Evolutionary conservation across 2,797 vertebrate species (phyloP).

Genomic region (Rhinoraja longicauda): DNA sequence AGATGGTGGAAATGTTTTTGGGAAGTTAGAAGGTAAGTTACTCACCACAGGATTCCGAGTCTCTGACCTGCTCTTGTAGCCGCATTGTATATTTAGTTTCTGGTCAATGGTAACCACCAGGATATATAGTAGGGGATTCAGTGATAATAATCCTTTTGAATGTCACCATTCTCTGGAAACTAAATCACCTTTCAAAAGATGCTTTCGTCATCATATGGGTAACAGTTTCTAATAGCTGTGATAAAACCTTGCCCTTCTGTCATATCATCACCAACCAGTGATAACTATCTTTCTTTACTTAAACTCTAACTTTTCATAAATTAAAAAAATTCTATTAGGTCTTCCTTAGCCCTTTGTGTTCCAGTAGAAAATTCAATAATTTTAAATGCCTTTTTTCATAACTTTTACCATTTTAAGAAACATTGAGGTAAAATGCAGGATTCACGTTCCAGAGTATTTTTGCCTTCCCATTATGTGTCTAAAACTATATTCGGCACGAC

Average conservation of each 20-base stretch:
- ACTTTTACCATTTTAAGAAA: background rate
- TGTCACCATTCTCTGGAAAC: no score
- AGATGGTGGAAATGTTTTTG: no score
- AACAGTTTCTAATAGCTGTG: background rate
- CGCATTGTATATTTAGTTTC: no score
- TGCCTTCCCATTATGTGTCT: background rate
- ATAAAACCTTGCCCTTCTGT: background rate
- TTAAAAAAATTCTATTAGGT: background rate
- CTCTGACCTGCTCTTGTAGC: no score
- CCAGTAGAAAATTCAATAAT: background rate
- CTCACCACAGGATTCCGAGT: no score
- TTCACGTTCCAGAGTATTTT: background rate
- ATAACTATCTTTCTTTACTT: background rate
- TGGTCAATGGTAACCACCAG: no score
- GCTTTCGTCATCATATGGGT: background rate
- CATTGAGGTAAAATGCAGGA: background rate
- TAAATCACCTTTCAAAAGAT: background rate
- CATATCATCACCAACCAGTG: background rate
- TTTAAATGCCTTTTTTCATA: background rate
- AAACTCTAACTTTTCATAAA: background rate
- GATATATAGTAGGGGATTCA: no score
- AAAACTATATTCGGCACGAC: background rate
- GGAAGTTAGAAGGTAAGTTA: no score
- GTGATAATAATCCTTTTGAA: no score
- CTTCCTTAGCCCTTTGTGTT: background rate